Evolutionary conservation across 1,140 invertebrate genomes (phyloP).

Genomic region (Plutomurus gul): DNA sequence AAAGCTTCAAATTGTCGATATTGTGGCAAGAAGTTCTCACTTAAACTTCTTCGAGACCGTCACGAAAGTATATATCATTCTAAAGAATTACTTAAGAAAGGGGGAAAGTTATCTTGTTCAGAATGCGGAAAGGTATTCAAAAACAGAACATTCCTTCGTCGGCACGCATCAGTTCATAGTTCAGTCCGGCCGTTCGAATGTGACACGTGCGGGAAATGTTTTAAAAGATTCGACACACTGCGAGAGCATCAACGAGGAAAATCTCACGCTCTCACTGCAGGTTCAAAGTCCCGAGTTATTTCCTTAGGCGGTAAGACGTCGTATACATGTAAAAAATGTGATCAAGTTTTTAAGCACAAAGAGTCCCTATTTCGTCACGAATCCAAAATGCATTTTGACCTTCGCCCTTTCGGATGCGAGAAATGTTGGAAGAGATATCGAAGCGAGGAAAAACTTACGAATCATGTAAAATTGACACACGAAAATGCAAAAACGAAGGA

Average conservation of each 20-base stretch:
- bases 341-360: not conserved
- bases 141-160: not conserved
- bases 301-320: not conserved
- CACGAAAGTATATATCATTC: not conserved
- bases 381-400: not conserved
- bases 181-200: not conserved
- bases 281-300: not conserved
- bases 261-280: not conserved
- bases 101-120: not conserved
- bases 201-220: not conserved
- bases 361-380: not conserved
- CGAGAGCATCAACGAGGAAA: not conserved
- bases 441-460: not conserved
- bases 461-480: not conserved
- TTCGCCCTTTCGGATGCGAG: not conserved
- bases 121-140: not conserved
- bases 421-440: constrained; percentile 27
- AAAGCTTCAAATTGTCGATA: not conserved
- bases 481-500: not conserved
- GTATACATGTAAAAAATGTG: not conserved
- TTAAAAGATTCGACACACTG: not conserved
- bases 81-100: not conserved
- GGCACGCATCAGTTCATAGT: not conserved
- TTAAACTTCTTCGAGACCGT: not conserved
- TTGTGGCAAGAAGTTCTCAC: not conserved